A percentile compares a stretch with the other conserved stretches of the same genome.
These are phyloP conservation scores for Protula sp. DNA, from an alignment of 2,888 invertebrate genomes.

Conservation along the genomic window DNA sequence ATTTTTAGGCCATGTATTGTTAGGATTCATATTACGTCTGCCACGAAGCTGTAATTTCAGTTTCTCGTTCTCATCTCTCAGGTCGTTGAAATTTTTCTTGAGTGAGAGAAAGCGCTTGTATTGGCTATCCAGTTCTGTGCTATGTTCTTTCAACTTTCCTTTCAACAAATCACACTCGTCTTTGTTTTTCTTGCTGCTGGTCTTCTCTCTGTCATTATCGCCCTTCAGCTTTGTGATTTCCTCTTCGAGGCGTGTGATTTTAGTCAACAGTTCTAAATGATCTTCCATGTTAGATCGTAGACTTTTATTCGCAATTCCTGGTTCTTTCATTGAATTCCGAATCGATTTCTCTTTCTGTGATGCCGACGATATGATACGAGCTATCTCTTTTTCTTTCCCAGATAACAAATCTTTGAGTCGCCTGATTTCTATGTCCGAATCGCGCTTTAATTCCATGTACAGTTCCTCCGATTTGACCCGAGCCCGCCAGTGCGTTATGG, in stretches of 20 bases:
- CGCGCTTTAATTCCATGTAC: constrained; percentile 1
- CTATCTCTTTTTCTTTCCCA: not conserved
- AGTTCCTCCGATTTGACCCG: constrained; percentile 10
- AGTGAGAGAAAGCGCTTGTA: not conserved
- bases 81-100: constrained; percentile 6
- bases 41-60: constrained; percentile 3
- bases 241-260: constrained; percentile 1
- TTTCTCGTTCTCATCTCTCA: constrained; percentile 6
- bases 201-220: not conserved
- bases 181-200: not conserved
- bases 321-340: too few relatives aligned
- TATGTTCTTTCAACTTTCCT: not conserved
- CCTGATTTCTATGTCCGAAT: constrained; percentile 1
- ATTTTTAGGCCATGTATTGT: not conserved
- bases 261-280: not conserved
- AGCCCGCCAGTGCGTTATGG: constrained; percentile 6
- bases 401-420: not conserved
- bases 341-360: not conserved
- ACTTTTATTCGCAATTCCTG: too few relatives aligned
- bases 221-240: not conserved
- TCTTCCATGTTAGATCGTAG: not conserved
- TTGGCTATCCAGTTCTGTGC: constrained; percentile 1
- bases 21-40: not conserved
- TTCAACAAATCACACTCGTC: not conserved
- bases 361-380: not conserved